Conservation (phyloP, 2,888 invertebrate genomes). For the Hanleya hanleyi region DNA sequence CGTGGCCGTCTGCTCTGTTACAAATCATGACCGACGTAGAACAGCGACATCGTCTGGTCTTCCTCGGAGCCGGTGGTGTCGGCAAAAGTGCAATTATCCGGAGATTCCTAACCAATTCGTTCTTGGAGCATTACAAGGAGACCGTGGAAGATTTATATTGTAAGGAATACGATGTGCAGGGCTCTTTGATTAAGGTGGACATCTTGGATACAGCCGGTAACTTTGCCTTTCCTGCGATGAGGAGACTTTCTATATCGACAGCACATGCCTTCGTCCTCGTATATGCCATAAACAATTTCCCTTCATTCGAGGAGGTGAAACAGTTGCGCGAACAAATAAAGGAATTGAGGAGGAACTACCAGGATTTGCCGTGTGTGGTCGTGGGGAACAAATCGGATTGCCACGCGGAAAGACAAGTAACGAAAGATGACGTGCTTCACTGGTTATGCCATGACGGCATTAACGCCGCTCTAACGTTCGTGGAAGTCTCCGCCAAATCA, state of each 20-base stretch:
- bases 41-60: conserved; percentile 86
- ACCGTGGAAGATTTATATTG: conserved; percentile 98
- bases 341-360: conserved; percentile 84
- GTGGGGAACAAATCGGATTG: conserved; percentile 96
- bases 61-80: conserved; percentile 88
- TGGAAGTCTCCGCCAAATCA: conserved; percentile 71
- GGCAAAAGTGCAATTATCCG: conserved; percentile 96
- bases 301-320: conserved; percentile 67
- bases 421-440: conserved; percentile 85
- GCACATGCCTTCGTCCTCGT: conserved; percentile 97
- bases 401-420: conserved; percentile 79
- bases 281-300: conserved; percentile 76
- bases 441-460: conserved; percentile 77
- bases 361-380: conserved; percentile 93
- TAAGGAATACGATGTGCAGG: conserved; percentile 86
- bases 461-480: conserved; percentile 79
- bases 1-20: no score
- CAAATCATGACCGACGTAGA: conserved; percentile 64
- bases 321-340: conserved; percentile 79
- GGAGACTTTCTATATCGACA: conserved; percentile 93
- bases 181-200: conserved; percentile 86
- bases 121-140: conserved; percentile 91
- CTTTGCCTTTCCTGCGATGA: conserved; percentile 97
- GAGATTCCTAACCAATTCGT: conserved; percentile 92
- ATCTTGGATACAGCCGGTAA: conserved; percentile 96